Evolutionary conservation across 37 sponge, comb jelly and placozoan species (phyloP).

Genomic region (Hexactinellida sp.): DNA sequence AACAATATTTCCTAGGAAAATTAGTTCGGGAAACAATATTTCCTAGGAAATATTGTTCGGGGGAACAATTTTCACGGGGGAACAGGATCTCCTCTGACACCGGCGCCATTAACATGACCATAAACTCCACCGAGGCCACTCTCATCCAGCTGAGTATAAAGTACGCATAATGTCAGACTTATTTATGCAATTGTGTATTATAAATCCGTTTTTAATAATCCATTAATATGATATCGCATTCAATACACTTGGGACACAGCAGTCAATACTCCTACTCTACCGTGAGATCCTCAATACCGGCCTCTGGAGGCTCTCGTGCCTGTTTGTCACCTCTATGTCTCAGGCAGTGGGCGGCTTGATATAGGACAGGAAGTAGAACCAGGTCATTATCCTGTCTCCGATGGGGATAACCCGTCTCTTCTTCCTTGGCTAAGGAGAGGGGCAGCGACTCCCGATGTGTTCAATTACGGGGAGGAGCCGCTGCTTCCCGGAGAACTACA

Average conservation of each 20-base stretch:
- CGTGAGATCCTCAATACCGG: background rate
- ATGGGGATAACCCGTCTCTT: background rate
- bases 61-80: no score
- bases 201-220: background rate
- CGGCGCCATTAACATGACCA: background rate
- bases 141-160: background rate
- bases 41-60: no score
- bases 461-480: background rate
- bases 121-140: background rate
- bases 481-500: background rate
- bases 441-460: no score
- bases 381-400: background rate
- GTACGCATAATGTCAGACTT: background rate
- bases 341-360: background rate
- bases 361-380: background rate
- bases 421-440: no score
- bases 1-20: no score
- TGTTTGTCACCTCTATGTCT: background rate
- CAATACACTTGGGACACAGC: no score
- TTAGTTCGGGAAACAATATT: no score
- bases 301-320: background rate
- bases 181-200: background rate
- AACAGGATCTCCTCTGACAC: no score
- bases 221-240: background rate
- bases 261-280: background rate